Evolutionary conservation across 2,113 vertebrate species (phyloP).

Genomic region (Aptenodytes patagonicus): DNA sequence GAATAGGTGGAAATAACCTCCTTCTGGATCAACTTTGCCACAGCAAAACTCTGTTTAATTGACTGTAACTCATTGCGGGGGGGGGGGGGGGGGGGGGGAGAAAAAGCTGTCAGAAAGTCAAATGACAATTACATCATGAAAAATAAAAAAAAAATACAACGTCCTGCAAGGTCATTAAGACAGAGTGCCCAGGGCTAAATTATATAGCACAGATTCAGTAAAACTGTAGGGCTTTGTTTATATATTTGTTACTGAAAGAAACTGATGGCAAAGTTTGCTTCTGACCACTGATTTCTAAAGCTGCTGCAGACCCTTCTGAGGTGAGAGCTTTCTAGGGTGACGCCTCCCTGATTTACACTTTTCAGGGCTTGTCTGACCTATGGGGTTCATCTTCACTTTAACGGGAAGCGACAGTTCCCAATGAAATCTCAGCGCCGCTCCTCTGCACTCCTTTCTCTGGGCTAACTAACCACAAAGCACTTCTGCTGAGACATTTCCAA

Average conservation of each 20-base stretch:
- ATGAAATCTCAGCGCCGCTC: neutral
- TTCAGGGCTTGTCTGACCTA: neutral
- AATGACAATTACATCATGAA: conserved; percentile 22
- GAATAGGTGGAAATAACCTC: neutral
- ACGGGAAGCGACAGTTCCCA: neutral
- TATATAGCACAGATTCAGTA: neutral
- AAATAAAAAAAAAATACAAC: neutral
- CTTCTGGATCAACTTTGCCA: neutral
- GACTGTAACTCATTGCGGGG: neutral
- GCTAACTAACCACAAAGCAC: neutral
- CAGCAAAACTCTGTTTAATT: neutral
- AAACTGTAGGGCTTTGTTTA: neutral
- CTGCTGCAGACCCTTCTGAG: neutral
- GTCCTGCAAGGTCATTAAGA: neutral
- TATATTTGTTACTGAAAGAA: neutral
- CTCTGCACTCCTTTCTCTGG: neutral
- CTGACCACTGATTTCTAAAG: neutral
- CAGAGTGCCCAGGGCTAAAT: neutral
- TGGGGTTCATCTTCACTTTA: neutral
- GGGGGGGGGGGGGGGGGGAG: too few relatives aligned
- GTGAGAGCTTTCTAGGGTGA: neutral
- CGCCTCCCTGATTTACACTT: neutral
- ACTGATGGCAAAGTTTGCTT: neutral
- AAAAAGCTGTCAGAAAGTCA: conserved; percentile 12
- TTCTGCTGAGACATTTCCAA: neutral